phyloP scores from a whole-genome alignment of 2,113 vertebrate genomes.

The Antigone vipio region DNA sequence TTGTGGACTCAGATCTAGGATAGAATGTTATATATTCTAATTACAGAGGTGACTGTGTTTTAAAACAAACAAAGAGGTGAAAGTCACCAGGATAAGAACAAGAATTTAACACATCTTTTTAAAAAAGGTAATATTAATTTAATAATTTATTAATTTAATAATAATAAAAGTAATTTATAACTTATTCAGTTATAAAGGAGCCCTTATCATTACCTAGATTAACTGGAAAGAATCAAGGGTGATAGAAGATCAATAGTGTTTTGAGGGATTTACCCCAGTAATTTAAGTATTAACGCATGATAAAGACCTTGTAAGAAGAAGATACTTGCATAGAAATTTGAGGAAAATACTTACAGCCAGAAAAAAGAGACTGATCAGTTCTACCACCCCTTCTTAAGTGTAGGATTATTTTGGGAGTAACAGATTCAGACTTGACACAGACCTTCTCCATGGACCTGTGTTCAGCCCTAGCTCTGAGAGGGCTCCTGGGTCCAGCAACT shows the following conservation, averaged over 20 bases:
- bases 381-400: neutral
- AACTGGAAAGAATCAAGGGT: neutral
- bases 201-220: neutral
- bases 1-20: neutral
- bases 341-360: neutral
- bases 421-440: neutral
- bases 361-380: accelerated
- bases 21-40: neutral
- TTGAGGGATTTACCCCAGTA: neutral
- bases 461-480: neutral
- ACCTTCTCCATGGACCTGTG: accelerated
- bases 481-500: neutral
- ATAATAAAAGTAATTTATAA: too few species aligned
- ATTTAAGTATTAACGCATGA: neutral
- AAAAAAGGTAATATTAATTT: neutral
- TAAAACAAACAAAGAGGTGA: neutral
- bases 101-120: neutral
- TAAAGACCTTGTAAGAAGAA: neutral
- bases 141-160: too few species aligned
- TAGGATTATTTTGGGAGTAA: neutral
- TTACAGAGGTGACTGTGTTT: neutral
- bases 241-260: neutral
- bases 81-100: neutral
- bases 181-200: neutral
- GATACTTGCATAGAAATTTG: neutral